Base-by-base conservation (phyloP, 2,113 vertebrate species). In the Chitala chitala region DNA sequence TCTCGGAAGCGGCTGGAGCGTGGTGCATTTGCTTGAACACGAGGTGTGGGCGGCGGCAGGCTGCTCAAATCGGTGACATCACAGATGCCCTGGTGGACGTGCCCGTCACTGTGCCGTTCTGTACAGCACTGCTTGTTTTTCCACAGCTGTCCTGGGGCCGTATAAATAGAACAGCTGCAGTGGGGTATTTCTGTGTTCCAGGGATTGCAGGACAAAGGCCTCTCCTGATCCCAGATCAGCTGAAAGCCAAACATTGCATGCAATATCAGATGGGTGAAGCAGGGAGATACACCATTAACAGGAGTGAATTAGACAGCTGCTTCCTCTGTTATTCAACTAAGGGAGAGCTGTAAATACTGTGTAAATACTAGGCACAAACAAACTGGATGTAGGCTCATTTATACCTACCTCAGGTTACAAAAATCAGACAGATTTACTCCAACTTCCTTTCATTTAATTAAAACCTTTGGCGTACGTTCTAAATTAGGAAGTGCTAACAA, bases 181-280 rank as follows among this genome's bases (percentile, higher is more conserved):
- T 2, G 4, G 13, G 59, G 33, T 38, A 33, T n/a, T n/a, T 63
- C 17, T 33, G 29, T 59, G 29, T 31, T 63, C 7, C 33, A 20
- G 20, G 31, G n/a, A 12, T 38, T 29, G 13, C 6, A 33, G 2
- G 33, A 29, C 1, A 8, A 33, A 15, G 59, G 33, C 59, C 59
- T 38, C 59, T 20, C 17, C 59, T 63, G 59, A 63, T 63, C 33
- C 59, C 15, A 63, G 33, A 63, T 63, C 59, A 63, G 59, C 59
- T 63, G 59, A n/a, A 20, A 63, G 33, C 59, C 31, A 38, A 29
- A 63, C 8, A 38, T 20, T 63, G 15, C 59, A 33, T 17, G 33
- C n/a, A 33, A 38, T 33, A n/a, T 3, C 6, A 15, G 59, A 8
- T n/a, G n/a, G n/a, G n/a, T n/a, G n/a, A n/a, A n/a, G n/a, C n/a